Evolutionary conservation across 2,888 invertebrate genomes (phyloP), one percentile per base, ranked within the genome.

Genomic region (Actias luna): DNA sequence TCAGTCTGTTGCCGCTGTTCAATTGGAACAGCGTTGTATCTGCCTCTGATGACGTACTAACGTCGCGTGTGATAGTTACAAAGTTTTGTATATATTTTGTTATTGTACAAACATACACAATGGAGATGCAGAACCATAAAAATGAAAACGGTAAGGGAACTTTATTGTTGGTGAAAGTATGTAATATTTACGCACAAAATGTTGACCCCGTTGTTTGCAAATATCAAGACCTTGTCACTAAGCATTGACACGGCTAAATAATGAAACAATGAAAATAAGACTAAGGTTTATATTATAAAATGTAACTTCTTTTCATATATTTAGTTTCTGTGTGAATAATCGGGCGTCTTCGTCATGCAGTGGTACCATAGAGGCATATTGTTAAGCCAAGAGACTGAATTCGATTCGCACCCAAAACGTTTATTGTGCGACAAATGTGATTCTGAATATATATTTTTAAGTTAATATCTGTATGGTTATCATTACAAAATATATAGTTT

Each of bases 41-140:
- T 2, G 27, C 27, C 29, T 22, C 50, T 57, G 16, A 61, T 50
- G 52, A 33, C 31, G 58, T 14, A 22, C 35, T n/a, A 29, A n/a
- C 18, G 27, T 65, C 60, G 64, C 58, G 67, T 59, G 73, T 63
- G 59, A 69, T 50, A 10, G 25, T 25, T 61, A 69, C 63, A 60
- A 63, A 35, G 50, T 63, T 52, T 55, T 27, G 5, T 55, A 10
- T 27, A 55, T 29, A 55, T n/a, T 18, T 29, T 29, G 3, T 27
- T 39, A 50, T 39, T 60, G 27, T 33, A 39, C 39, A 55, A 27
- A 63, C 31, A 50, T 64, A 64, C 18, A 63, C 35, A 72, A 86
- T 85, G 85, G 85, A 87, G 70, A 70, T 83, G 76, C 79, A 80
- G 68, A 74, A 78, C 58, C 70, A 73, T 68, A 74, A 79, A 36